Conservation (phyloP, 2,888 invertebrate species). For the Caenorhabditis sp. region DNA sequence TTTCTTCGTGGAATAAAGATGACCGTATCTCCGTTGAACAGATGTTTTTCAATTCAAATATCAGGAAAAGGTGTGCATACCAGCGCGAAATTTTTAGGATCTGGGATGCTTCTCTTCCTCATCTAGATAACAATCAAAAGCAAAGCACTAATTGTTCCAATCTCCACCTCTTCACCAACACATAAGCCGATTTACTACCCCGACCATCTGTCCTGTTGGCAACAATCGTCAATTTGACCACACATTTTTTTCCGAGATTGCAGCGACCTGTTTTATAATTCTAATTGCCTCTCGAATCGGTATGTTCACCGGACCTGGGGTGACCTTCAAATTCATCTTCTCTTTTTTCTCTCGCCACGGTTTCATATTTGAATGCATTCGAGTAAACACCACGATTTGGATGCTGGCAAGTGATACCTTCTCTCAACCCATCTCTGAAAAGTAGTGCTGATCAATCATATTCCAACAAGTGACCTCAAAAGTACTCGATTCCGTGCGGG, state of each 20-base stretch:
- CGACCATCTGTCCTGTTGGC: no score
- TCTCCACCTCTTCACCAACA: no score
- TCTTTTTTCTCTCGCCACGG: not conserved
- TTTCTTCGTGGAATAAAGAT: slow-evolving; percentile 47
- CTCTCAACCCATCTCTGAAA: not conserved
- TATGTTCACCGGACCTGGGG: not conserved
- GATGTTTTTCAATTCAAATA: not conserved
- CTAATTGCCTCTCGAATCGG: slow-evolving; percentile 53
- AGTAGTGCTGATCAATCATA: slow-evolving; percentile 1
- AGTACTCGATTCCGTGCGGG: slow-evolving; percentile 12
- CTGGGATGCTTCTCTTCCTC: no score
- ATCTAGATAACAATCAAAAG: no score
- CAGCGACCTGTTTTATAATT: slow-evolving; percentile 14
- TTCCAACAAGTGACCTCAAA: slow-evolving; percentile 5
- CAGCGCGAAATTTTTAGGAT: slow-evolving; percentile 19
- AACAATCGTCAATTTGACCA: no score
- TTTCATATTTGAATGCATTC: not conserved
- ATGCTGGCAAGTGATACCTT: not conserved
- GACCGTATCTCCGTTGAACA: slow-evolving; percentile 33
- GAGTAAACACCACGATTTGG: not conserved
- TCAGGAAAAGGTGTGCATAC: slow-evolving; percentile 38
- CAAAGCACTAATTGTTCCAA: no score
- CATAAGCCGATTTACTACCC: no score
- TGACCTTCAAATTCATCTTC: slow-evolving; percentile 40
- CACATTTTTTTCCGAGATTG: slow-evolving; percentile 18